These are phyloP conservation scores for Eospalax fontanierii DNA, from an alignment of 2,797 vertebrate genomes.

Conservation along the genomic window DNA sequence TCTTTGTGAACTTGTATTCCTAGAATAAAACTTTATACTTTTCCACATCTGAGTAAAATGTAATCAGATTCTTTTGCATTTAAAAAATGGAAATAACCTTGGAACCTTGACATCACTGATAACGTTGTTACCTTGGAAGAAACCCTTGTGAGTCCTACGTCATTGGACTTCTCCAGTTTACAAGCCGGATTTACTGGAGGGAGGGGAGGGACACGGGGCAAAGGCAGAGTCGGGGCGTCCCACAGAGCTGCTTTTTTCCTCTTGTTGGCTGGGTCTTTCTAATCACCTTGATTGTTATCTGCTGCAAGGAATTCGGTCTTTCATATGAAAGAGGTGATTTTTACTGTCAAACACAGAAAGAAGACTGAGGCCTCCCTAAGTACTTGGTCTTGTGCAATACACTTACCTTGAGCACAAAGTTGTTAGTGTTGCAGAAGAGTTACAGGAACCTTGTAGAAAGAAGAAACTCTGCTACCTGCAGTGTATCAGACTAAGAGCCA, in stretches of 20 bases:
- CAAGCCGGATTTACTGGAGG: constrained; percentile 50
- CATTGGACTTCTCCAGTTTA: constrained; percentile 60
- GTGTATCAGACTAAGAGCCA: neutral
- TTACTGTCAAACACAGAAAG: neutral
- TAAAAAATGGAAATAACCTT: constrained; percentile 26
- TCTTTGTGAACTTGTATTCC: neutral
- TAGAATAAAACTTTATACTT: constrained; percentile 19
- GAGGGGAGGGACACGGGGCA: neutral
- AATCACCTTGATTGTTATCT: neutral
- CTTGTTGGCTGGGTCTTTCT: neutral
- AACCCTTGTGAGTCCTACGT: constrained; percentile 5
- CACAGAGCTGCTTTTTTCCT: neutral
- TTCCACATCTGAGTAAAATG: constrained; percentile 30
- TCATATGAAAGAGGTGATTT: neutral
- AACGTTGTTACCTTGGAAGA: constrained; percentile 45
- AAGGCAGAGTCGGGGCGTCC: neutral
- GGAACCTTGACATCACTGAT: constrained; percentile 5
- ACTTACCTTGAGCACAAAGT: neutral
- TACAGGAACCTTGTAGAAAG: neutral
- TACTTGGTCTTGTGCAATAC: neutral
- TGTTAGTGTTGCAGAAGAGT: neutral
- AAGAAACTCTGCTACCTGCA: neutral
- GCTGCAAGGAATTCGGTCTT: neutral
- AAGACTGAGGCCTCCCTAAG: neutral
- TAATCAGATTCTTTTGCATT: constrained; percentile 7